These are phyloP conservation scores for Peromyscus aztecus DNA, from an alignment of 2,797 vertebrate genomes.

Conservation along the genomic window DNA sequence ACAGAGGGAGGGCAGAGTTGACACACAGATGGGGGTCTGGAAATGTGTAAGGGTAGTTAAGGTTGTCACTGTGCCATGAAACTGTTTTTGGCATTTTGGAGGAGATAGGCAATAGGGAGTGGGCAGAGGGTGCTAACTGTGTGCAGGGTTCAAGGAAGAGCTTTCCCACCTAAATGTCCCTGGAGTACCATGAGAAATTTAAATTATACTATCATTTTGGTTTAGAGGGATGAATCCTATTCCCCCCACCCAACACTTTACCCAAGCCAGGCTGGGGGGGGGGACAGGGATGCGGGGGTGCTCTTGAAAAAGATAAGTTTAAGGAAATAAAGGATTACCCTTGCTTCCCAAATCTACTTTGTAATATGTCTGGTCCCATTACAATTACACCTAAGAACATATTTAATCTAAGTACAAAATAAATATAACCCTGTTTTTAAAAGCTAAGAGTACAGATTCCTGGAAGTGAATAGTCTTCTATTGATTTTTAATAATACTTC, in stretches of 20 bases:
- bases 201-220: neutral
- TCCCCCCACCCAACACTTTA: neutral
- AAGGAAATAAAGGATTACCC: conserved; percentile 45
- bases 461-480: neutral
- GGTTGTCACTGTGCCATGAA: neutral
- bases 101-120: neutral
- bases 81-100: conserved; percentile 5
- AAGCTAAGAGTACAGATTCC: conserved; percentile 15
- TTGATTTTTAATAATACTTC: conserved; percentile 8
- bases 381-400: conserved; percentile 1
- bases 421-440: conserved; percentile 8
- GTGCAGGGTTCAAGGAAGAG: neutral
- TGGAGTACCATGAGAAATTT: neutral
- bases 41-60: neutral
- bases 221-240: neutral
- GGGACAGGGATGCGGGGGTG: too few species aligned
- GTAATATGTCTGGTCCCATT: neutral
- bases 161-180: neutral
- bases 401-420: conserved; percentile 34
- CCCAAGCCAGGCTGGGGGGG: neutral
- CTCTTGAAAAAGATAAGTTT: conserved; percentile 30
- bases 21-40: neutral
- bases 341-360: conserved; percentile 48
- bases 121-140: neutral
- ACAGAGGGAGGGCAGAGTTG: neutral